Conservation (phyloP, 2,113 vertebrate species). For the Dascyllus trimaculatus region DNA sequence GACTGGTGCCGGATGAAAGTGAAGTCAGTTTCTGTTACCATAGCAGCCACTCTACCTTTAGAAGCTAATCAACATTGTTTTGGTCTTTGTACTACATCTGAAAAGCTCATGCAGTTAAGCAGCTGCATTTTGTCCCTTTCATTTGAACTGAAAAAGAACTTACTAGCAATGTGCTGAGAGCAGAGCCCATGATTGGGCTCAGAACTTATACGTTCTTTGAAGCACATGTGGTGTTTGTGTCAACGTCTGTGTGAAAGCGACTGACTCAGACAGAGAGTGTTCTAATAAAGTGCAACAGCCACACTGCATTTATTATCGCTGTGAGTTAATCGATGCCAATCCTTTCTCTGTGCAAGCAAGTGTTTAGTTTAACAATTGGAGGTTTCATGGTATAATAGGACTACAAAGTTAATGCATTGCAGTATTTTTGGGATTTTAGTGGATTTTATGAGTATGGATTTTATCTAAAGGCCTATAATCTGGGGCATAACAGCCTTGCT, state of each 20-base stretch:
- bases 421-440: slow-evolving; percentile 24
- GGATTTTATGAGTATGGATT: slow-evolving; percentile 5
- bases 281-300: slow-evolving; percentile 34
- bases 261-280: slow-evolving; percentile 16
- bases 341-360: slow-evolving; percentile 17
- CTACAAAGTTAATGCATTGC: slow-evolving; percentile 53
- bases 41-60: slow-evolving; percentile 48
- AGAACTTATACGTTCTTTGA: not conserved
- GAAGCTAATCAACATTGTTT: slow-evolving; percentile 31
- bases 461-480: slow-evolving; percentile 9
- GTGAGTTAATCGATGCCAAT: not conserved
- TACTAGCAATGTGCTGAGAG: not conserved
- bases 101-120: slow-evolving; percentile 2
- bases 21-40: slow-evolving; percentile 46
- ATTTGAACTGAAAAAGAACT: slow-evolving; percentile 12
- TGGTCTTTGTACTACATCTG: slow-evolving; percentile 7
- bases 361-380: not conserved
- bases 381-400: slow-evolving; percentile 18
- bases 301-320: slow-evolving; percentile 48
- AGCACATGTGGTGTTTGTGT: slow-evolving; percentile 20
- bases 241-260: slow-evolving; percentile 9
- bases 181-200: not conserved
- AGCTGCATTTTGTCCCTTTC: not conserved
- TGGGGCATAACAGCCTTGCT: slow-evolving; percentile 1
- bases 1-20: slow-evolving; percentile 1